Evolutionary conservation across 2,113 vertebrate genomes (phyloP), one percentile per base, ranked within the genome.

Genomic region (Myotis yumanensis): DNA sequence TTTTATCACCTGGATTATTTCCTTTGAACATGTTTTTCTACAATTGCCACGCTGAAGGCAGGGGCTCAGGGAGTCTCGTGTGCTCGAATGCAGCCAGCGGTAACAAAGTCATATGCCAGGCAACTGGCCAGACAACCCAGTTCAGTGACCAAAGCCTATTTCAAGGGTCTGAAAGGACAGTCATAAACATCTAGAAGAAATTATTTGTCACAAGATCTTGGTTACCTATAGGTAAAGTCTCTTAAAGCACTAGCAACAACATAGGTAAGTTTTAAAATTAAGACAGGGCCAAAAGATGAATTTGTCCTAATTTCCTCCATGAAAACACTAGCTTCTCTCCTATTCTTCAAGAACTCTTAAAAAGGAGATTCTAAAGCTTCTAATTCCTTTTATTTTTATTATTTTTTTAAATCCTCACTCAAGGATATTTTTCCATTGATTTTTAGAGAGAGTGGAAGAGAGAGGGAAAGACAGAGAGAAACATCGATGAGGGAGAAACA

Each of bases 1-100:
- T 83, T 79, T 91, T 69, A 92, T 85, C 85, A 97, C 90, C 88
- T 95, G 73, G 88, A 90, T 91, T 96, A 90, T 95, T 95, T 92
- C 64, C 82, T 93, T 92, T 95, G 81, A 92, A 92, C 22, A 46
- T 30, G 11, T 68, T 77, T 91, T 93, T 88, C 46, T 52, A 40
- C 68, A 69, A 28, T 57, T 92, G 86, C 66, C 43, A 73, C 4
- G 2, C 40, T 30, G 30, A 73, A 57, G 8, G 51, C 43, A 95
- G 12, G 48, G 66, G 28, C 40, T 84, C 66, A 75, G 69, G 35
- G 88, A 95, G n/a, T 92, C 37, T 22, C 83, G 48, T 25, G 40
- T 40, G 25, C 12, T 73, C 7, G 12, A 87, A 28, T 32, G 20
- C 2, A 76, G 66, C 22, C 22, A 69, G 40, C 12, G 17, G 7